Evolutionary conservation across 2,797 vertebrate genomes (phyloP), one percentile per base, ranked within the genome.

Genomic region (Pangasius macronema): DNA sequence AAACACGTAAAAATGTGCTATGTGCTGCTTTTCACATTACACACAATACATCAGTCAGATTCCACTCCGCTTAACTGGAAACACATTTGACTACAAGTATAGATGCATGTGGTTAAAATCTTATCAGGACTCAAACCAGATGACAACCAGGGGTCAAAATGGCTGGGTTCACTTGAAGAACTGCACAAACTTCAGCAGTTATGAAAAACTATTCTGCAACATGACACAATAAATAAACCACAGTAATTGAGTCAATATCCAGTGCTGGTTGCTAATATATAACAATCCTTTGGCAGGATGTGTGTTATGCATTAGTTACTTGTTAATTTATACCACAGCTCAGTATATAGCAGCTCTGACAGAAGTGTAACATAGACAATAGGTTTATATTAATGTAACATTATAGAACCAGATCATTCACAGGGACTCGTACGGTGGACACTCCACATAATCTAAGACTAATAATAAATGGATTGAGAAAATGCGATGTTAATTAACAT

Each of bases 61-160:
- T 83, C 68, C 63, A 57, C 20, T 36, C 20, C 5, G 39, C 20
- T 73, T 57, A 70, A 86, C 82, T 67, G 51, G 51, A 84, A 75
- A 24, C 49, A 51, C 39, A 51, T 76, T 67, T 14, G 36, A 36
- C 68, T 42, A n/a, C 63, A 84, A 67, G 75, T 67, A 22, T 9
- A 77, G 72, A 83, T 33, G 70, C 55, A 55, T 27, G 33, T 84
- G 22, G 70, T 24, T 3, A 84, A 77, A 46, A 49, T 70, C n/a
- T 49, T 67, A 67, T 68, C 51, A 83, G 63, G 82, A 82, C 61
- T 82, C 81, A 49, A 82, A 67, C 81, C 81, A 82, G 81, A 82
- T 82, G 81, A 82, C 61, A 67, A 49, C 42, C 81, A 49, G 59
- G 42, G 20, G 27, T 82, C 81, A 65, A 20, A 82, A 82, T 49